phyloP scores from a whole-genome alignment of 1,140 invertebrate genomes.

The Trachymyrmex septentrionalis region DNA sequence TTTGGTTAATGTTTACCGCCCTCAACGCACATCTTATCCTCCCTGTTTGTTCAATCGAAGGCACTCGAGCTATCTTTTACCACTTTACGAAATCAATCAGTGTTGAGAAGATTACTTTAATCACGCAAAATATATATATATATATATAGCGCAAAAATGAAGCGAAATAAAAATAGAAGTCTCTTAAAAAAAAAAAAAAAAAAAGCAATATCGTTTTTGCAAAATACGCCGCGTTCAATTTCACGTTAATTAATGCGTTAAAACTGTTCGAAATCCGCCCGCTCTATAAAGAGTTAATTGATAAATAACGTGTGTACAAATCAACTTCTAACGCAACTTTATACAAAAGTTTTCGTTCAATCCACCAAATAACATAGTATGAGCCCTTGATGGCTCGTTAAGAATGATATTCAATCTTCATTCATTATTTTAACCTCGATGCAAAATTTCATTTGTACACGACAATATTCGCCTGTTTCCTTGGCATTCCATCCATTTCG shows the following conservation, averaged over 20 bases:
- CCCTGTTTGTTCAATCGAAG: neutral
- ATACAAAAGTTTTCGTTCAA: slow-evolving; percentile 27
- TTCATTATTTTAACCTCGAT: slow-evolving; percentile 45
- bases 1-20: slow-evolving; percentile 4
- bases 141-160: neutral
- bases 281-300: slow-evolving; percentile 11
- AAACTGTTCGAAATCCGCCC: neutral
- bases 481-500: slow-evolving; percentile 14
- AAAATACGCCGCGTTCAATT: neutral
- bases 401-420: slow-evolving; percentile 49
- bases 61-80: neutral
- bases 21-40: neutral
- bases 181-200: neutral
- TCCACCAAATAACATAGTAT: slow-evolving; percentile 18
- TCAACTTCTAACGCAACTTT: slow-evolving; percentile 32
- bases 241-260: neutral
- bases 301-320: slow-evolving; percentile 14
- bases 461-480: slow-evolving; percentile 14
- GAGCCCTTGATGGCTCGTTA: slow-evolving; percentile 28
- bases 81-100: no score
- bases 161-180: neutral
- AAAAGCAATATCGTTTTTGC: neutral
- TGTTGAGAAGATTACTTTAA: neutral
- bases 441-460: slow-evolving; percentile 37
- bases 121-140: neutral